Evolutionary conservation across 2,797 vertebrate species (phyloP).

Genomic region (Onychomys torridus): DNA sequence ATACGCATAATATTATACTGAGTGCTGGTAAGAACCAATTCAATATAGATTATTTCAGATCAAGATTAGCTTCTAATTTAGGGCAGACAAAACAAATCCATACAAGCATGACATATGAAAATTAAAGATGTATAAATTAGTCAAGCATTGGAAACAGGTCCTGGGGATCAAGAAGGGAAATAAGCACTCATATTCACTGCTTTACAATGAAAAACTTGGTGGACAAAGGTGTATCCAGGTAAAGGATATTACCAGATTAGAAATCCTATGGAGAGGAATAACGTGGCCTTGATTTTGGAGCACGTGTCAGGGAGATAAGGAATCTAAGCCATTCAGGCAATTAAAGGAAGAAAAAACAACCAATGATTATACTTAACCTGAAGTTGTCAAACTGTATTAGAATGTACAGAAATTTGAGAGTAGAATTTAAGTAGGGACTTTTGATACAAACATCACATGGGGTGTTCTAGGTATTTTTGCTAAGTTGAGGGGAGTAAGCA

Average conservation of each 20-base stretch:
- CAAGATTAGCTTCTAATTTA: not conserved
- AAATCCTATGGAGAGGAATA: not conserved
- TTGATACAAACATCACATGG: not conserved
- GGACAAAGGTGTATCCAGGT: no score
- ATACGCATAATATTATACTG: not conserved
- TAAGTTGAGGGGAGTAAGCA: not conserved
- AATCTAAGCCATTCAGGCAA: not conserved
- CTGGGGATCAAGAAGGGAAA: not conserved
- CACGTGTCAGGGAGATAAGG: not conserved
- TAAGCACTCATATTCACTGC: not conserved
- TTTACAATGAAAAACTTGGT: not conserved
- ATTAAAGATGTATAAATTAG: constrained; percentile 22
- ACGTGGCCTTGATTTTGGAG: not conserved
- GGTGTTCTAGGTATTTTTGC: not conserved
- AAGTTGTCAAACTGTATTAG: not conserved
- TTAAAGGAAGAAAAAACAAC: not conserved
- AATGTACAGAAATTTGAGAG: not conserved
- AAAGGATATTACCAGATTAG: not conserved
- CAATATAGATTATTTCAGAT: not conserved
- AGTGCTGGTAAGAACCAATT: not conserved
- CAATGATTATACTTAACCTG: not conserved
- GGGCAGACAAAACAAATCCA: not conserved
- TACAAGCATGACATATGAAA: not conserved
- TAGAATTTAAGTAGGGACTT: not conserved
- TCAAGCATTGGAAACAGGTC: not conserved